These are phyloP conservation scores for Dryococelus australis DNA, from an alignment of 2,888 invertebrate species.

Conservation along the genomic window DNA sequence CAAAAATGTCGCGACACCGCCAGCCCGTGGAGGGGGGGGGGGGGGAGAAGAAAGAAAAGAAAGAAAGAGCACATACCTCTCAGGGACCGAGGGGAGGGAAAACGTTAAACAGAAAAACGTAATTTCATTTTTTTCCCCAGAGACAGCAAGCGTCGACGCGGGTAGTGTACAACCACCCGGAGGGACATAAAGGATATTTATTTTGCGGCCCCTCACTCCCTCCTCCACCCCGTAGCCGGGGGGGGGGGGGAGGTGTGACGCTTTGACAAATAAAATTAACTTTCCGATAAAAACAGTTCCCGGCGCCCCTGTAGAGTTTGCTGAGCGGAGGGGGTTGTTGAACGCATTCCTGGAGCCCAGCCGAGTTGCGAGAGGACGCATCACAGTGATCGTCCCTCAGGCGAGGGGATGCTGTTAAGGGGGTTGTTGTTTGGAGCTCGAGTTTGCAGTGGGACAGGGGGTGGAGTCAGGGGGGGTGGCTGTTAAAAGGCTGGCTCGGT, in stretches of 20 bases:
- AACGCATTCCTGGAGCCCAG: neutral
- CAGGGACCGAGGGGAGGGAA: neutral
- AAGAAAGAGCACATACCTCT: neutral
- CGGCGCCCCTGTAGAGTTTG: neutral
- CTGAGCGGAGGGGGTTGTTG: neutral
- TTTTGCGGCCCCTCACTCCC: neutral
- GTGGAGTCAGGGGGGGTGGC: no score
- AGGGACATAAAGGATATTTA: neutral
- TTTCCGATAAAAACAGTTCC: conserved; percentile 12
- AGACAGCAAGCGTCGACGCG: no score
- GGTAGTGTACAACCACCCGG: neutral
- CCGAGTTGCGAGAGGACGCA: neutral
- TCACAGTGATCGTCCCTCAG: neutral
- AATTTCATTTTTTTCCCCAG: neutral
- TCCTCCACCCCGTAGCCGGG: neutral
- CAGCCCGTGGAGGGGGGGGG: no score
- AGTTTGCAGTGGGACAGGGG: neutral
- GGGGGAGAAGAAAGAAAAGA: no score
- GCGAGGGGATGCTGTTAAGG: neutral
- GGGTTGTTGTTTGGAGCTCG: neutral
- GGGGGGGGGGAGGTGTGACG: neutral
- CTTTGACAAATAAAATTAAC: conserved; percentile 25
- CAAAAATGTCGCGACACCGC: neutral
- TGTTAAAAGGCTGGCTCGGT: neutral
- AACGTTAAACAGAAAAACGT: conserved; percentile 5